Base-by-base conservation (phyloP, 2,888 invertebrate genomes). In the Xestia rhomboidea region DNA sequence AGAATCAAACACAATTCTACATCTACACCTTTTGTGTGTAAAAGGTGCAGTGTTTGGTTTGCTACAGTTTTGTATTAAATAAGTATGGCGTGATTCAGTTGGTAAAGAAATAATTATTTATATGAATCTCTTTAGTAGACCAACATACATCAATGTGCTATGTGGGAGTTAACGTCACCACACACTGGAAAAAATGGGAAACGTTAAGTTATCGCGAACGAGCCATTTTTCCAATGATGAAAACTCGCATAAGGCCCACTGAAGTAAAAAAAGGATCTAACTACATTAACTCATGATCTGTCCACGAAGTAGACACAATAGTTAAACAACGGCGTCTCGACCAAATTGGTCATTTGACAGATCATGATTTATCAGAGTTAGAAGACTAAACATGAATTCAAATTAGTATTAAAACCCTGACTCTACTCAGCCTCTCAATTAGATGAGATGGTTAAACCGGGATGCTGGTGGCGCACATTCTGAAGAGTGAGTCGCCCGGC, bases 341-440 rank as follows among this genome's bases (percentile, higher is more conserved):
- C n/a, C n/a, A n/a, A n/a, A n/a, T n/a, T n/a, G n/a, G n/a, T n/a
- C n/a, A n/a, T n/a, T n/a, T n/a, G n/a, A n/a, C n/a, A n/a, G n/a
- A n/a, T n/a, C n/a, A n/a, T n/a, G n/a, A n/a, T n/a, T n/a, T n/a
- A 21, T 30, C 27, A 15, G 57, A 57, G 27, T 21, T 1, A 38
- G 21, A 69, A 51, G 3, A 54, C 8, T 34, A 71, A 34, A 27
- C n/a, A 24, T 46, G 24, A 38, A 70, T 44, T 46, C 24, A 63
- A 21, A 57, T 34, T 34, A 21, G n/a, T 60, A 69, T 15, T 11
- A 44, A 60, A 80, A 30, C 38, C 18, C 24, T 1, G 21, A 4
- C 54, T 41, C 41, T 24, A 27, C 24, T 24, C 34, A 34, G 8
- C 4, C 57, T 57, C 76, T 76, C 62, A 77, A 81, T 82, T 77